A percentile compares a stretch with the other conserved stretches of the same genome.
phyloP scores from a whole-genome alignment of 2,888 invertebrate species.

The Nemapogon koenigi region DNA sequence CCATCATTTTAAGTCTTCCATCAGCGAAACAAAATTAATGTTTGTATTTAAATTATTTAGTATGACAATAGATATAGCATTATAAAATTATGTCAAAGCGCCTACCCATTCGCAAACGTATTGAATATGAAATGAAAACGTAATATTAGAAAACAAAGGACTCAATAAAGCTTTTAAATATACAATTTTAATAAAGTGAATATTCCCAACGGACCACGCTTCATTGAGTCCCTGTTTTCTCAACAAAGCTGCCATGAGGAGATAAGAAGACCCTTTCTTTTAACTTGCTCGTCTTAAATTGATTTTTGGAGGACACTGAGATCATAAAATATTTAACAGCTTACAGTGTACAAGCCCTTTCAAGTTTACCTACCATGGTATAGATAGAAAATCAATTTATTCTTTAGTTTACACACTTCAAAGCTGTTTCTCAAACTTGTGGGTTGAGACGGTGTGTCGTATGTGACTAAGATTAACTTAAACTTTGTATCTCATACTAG shows the following conservation, averaged over 20 bases:
- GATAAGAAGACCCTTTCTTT: conserved; percentile 52
- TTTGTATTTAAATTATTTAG: no score
- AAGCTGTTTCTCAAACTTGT: no score
- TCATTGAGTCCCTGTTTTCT: conserved; percentile 27
- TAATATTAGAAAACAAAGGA: conserved; percentile 6
- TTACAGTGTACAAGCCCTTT: conserved; percentile 20
- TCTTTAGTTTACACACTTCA: no score
- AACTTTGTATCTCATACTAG: no score
- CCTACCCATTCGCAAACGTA: conserved; percentile 2
- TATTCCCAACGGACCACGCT: not conserved
- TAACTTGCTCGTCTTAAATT: conserved; percentile 44
- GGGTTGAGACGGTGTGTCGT: no score
- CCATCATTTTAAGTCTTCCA: no score
- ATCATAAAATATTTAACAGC: conserved; percentile 42
- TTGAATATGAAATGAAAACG: conserved; percentile 7
- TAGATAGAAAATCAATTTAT: conserved; percentile 6
- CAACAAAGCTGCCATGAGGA: conserved; percentile 36
- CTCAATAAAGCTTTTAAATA: conserved; percentile 9
- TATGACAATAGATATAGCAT: no score
- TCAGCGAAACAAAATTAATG: no score
- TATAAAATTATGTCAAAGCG: no score
- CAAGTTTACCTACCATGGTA: not conserved
- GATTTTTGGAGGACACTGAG: conserved; percentile 36
- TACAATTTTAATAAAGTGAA: conserved; percentile 8
- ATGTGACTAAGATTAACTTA: no score